Percentiles rank a stretch among this genome's conserved stretches.
These are phyloP conservation scores for Emydoidea blandingii DNA, from an alignment of 2,797 vertebrate genomes.

Conservation along the genomic window DNA sequence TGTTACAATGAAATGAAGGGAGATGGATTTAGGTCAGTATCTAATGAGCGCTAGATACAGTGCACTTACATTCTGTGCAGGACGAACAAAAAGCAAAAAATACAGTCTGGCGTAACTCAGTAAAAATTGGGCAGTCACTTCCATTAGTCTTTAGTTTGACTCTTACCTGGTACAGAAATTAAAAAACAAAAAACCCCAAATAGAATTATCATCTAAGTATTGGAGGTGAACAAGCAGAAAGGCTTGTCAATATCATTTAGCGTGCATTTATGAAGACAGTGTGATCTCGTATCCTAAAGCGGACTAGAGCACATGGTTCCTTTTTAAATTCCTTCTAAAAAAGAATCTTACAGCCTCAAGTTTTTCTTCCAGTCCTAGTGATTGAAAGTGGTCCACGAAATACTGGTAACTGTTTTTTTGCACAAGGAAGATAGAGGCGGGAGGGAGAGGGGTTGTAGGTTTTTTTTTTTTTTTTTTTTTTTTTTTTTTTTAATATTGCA, in stretches of 20 bases:
- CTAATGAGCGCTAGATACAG: conserved; percentile 16
- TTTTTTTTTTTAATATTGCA: background rate
- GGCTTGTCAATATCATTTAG: background rate
- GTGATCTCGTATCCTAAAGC: background rate
- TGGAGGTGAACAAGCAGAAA: background rate
- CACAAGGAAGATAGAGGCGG: background rate
- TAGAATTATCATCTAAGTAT: background rate
- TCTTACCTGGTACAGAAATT: background rate
- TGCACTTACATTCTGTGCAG: background rate
- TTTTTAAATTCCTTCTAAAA: conserved; percentile 31
- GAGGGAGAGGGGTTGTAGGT: fast-evolving
- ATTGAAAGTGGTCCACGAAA: background rate
- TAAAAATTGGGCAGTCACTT: background rate
- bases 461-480: too few species aligned
- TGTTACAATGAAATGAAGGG: conserved; percentile 27
- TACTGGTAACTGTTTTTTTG: background rate
- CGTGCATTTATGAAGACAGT: background rate
- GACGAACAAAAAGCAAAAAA: background rate
- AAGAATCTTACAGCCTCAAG: background rate
- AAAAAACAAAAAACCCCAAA: background rate
- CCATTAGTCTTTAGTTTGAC: background rate
- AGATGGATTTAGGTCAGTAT: conserved; percentile 66
- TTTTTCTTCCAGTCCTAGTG: conserved; percentile 11
- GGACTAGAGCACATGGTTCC: background rate
- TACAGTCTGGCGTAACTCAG: background rate